Evolutionary conservation across 2,797 vertebrate genomes (phyloP).

Genomic region (Oreochromis grahami): DNA sequence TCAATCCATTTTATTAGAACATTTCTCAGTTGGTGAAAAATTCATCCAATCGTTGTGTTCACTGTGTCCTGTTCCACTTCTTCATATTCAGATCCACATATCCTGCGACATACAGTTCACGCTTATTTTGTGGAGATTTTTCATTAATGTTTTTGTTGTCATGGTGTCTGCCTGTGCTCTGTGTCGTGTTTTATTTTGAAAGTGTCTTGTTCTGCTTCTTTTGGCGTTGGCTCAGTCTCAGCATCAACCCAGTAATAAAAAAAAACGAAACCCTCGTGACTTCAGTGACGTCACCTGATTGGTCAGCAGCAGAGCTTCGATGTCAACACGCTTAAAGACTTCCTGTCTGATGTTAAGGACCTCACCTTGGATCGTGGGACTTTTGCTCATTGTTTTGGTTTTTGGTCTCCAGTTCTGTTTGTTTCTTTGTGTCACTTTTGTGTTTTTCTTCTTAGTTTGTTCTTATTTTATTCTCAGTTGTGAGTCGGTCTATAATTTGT

Average conservation of each 20-base stretch:
- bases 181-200: neutral
- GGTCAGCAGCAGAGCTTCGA: neutral
- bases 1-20: neutral
- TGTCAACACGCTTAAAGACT: accelerated
- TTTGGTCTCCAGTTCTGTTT: neutral
- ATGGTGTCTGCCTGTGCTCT: neutral
- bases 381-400: neutral
- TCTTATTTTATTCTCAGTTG: neutral
- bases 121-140: neutral
- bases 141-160: neutral
- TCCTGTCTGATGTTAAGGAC: neutral
- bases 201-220: neutral
- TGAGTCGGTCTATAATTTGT: neutral
- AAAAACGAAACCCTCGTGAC: neutral
- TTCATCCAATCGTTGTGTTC: neutral
- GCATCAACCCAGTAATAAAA: neutral
- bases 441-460: neutral
- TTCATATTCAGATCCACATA: neutral
- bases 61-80: neutral
- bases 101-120: neutral
- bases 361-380: neutral
- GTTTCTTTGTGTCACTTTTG: neutral
- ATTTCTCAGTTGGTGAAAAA: neutral
- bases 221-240: neutral
- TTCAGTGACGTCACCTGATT: neutral